Base-by-base conservation (phyloP, 2,888 invertebrate genomes). In the Keiferia lycopersicella region DNA sequence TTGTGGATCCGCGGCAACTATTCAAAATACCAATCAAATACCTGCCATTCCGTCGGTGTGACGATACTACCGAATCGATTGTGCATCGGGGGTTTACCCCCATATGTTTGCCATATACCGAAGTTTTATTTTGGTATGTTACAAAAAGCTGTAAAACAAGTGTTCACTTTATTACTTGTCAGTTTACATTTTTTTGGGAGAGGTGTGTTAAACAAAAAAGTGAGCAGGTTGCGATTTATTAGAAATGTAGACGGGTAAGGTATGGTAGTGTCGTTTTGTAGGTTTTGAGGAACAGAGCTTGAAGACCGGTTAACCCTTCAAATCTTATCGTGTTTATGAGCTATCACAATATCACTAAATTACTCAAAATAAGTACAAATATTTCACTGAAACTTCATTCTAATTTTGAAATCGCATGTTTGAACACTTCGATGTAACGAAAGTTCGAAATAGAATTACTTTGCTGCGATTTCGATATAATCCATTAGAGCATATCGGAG, bases 31-130 rank as follows among this genome's bases (percentile, higher is more conserved):
- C 86, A 91, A 88, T 89, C 84, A 89, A 91, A 88, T 91, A 91
- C 91, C 91, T 91, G 91, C 84, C 86, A 80, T 78, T 91, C 91
- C 91, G 89, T 88, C 87, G 91, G 91, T 85, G 91, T 84, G 89
- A 85, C 90, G 91, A 88, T 86, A 86, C 82, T 89, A 91, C 78
- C 82, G 84, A 89, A 87, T 86, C 84, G 86, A 87, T 81, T 85
- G 84, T 84, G 84, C 84, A 83, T 86, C 76, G 81, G 86, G 84
- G 81, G 80, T 78, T 78, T 62, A 87, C 83, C 84, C 87, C 85
- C 84, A 83, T 84, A 86, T 78, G 79, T 82, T 84, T 88, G 89
- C 88, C 89, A 88, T 87, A 83, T 87, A 88, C 86, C 83, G 85
- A 86, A 84, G 88, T 85, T 79, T 83, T 88, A 87, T 88, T 87